Percentiles rank a stretch among this genome's conserved stretches.
Conservation (phyloP, 2,113 vertebrate species). For the Strix uralensis region DNA sequence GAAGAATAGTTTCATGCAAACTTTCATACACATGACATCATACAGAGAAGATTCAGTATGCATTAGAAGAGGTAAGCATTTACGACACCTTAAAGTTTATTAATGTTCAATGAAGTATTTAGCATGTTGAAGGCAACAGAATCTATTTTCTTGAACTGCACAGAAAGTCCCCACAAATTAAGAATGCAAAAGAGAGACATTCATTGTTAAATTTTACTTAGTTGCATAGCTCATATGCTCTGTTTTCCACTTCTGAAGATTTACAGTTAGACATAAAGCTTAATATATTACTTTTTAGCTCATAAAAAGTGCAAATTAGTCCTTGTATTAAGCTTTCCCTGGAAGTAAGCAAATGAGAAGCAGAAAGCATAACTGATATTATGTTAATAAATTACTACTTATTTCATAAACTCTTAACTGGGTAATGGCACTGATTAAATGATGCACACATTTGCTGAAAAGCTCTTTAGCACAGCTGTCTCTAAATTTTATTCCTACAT, state of each 20-base stretch:
- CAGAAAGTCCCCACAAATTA: neutral
- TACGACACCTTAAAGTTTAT: neutral
- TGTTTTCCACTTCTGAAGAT: neutral
- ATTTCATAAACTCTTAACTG: neutral
- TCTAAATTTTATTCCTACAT: neutral
- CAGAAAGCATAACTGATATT: neutral
- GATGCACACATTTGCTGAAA: neutral
- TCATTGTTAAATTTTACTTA: neutral
- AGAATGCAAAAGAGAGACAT: rapidly evolving
- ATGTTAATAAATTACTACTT: constrained; percentile 26
- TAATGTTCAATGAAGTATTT: neutral
- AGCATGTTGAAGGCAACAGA: neutral
- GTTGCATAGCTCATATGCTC: neutral
- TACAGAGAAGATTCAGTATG: neutral
- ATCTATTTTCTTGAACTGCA: neutral
- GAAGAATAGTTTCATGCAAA: neutral
- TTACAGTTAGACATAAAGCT: constrained; percentile 34
- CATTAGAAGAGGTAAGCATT: neutral
- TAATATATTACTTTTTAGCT: constrained; percentile 48
- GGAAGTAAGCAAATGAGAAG: neutral
- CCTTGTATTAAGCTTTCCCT: neutral
- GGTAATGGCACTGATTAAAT: neutral
- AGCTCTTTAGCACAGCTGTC: neutral
- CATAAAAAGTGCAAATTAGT: constrained; percentile 27
- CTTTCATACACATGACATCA: neutral